Evolutionary conservation across 2,113 vertebrate species (phyloP).

Genomic region (Myrmophylax atrothorax): DNA sequence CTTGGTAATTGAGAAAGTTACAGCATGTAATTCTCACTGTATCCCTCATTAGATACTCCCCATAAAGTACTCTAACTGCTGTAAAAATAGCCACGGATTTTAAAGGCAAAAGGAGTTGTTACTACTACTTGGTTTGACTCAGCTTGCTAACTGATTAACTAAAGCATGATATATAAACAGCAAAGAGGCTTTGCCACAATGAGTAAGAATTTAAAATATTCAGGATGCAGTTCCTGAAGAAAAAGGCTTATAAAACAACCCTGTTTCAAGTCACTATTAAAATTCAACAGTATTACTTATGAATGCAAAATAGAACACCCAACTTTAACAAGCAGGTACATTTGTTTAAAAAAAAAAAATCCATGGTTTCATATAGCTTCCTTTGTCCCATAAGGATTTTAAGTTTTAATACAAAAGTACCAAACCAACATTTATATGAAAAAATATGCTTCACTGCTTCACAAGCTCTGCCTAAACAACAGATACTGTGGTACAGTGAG

Average conservation of each 20-base stretch:
- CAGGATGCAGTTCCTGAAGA: neutral
- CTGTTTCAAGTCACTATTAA: neutral
- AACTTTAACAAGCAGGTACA: neutral
- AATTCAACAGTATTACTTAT: neutral
- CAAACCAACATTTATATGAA: neutral
- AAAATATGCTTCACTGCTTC: neutral
- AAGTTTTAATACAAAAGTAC: neutral
- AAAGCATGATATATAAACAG: neutral
- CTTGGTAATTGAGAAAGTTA: neutral
- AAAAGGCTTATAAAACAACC: neutral
- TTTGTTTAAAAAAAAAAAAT: neutral
- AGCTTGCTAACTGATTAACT: neutral
- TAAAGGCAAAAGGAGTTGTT: neutral
- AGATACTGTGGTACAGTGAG: neutral
- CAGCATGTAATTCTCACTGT: neutral
- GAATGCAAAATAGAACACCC: neutral
- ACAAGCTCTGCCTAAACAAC: neutral
- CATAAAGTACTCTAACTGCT: neutral
- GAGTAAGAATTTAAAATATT: neutral
- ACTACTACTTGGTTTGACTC: neutral
- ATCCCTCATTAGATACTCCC: neutral
- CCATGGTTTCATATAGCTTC: neutral
- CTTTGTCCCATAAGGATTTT: neutral
- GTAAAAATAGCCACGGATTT: neutral
- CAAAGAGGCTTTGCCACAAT: neutral